A percentile compares a stretch with the other conserved stretches of the same genome.
These are phyloP conservation scores for Phlogophora meticulosa DNA, from an alignment of 2,888 invertebrate genomes.

Conservation along the genomic window DNA sequence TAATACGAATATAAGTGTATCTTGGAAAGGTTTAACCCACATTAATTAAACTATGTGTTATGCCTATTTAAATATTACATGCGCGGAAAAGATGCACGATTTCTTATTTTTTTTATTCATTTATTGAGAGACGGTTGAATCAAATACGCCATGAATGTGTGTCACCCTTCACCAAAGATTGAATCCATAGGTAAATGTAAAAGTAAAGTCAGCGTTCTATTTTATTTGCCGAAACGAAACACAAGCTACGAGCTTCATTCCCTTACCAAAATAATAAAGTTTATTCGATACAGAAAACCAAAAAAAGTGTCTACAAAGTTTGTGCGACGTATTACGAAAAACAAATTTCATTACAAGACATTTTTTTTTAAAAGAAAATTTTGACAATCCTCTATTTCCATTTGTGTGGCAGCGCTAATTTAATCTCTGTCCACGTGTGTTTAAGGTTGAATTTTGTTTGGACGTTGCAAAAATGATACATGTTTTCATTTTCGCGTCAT, in stretches of 20 bases:
- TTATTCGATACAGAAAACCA: conserved; percentile 58
- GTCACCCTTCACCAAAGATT: conserved; percentile 37
- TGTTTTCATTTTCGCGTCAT: conserved; percentile 88
- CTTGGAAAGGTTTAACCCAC: not conserved
- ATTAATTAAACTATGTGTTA: not conserved
- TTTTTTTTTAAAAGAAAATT: conserved; percentile 71
- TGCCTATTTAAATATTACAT: not conserved
- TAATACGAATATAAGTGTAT: no score
- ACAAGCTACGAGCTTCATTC: conserved; percentile 18
- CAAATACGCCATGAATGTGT: conserved; percentile 15
- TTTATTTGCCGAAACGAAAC: conserved; percentile 35
- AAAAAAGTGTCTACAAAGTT: conserved; percentile 62
- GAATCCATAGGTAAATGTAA: conserved; percentile 31
- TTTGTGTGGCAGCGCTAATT: conserved; percentile 60
- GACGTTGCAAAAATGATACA: conserved; percentile 79
- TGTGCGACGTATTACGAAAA: conserved; percentile 70
- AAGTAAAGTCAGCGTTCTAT: conserved; percentile 40
- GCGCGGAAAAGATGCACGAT: not conserved
- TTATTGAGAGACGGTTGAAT: not conserved
- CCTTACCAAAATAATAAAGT: conserved; percentile 54
- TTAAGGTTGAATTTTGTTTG: conserved; percentile 71
- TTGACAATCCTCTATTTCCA: conserved; percentile 66
- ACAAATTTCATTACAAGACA: conserved; percentile 76
- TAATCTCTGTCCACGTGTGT: conserved; percentile 56
- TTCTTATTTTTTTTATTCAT: not conserved